Percentiles rank a stretch among this genome's conserved stretches.
Evolutionary conservation across 2,113 vertebrate genomes (phyloP).

Genomic region (Dipodomys stephensi): DNA sequence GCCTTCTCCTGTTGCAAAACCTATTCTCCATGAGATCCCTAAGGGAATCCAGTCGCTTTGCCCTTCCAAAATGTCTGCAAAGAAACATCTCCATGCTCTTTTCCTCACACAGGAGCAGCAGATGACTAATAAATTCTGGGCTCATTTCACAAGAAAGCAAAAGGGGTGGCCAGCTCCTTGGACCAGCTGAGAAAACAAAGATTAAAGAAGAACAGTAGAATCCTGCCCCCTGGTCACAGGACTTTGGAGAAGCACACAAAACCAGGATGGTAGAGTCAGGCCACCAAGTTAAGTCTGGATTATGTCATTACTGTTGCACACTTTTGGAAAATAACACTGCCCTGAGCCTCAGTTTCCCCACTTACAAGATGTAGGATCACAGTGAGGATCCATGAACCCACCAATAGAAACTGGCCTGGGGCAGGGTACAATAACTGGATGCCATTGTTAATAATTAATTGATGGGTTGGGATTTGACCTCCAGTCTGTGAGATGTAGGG

Average conservation of each 20-base stretch:
- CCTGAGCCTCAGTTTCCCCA: background rate
- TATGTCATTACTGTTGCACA: background rate
- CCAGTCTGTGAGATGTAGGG: background rate
- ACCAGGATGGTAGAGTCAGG: background rate
- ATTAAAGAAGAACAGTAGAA: background rate
- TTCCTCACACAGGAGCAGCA: background rate
- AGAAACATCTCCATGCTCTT: background rate
- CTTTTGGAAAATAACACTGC: background rate
- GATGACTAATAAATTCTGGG: background rate
- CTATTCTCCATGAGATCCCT: rapidly evolving
- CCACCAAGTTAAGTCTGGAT: background rate
- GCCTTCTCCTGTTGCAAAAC: background rate
- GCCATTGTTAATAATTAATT: background rate
- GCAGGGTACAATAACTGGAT: background rate
- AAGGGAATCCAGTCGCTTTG: background rate
- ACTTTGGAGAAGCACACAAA: background rate
- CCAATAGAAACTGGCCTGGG: too few relatives aligned
- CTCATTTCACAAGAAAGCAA: background rate
- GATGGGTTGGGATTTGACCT: background rate
- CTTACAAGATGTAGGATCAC: background rate
- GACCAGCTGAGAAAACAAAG: background rate
- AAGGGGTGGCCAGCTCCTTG: background rate
- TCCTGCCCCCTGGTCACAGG: background rate
- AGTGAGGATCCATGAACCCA: background rate
- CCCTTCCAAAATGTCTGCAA: background rate